Evolutionary conservation across 1,140 invertebrate species (phyloP).

Genomic region (Cydia fagiglandana): DNA sequence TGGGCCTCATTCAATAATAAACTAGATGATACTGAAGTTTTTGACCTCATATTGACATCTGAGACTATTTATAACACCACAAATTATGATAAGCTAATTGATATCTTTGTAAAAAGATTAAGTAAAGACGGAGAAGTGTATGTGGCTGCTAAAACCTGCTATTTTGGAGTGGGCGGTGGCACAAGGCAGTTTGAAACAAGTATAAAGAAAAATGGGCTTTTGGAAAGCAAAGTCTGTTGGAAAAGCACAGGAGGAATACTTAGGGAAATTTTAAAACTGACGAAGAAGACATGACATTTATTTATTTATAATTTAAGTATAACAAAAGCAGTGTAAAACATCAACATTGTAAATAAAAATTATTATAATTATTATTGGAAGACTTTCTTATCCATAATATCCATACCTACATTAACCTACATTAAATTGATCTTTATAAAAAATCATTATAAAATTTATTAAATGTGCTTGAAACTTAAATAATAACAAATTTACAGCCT

Average conservation of each 20-base stretch:
- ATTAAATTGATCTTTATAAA: not conserved
- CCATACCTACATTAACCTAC: not conserved
- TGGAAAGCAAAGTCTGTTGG: slow-evolving; percentile 81
- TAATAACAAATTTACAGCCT: too few relatives aligned
- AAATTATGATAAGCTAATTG: slow-evolving; percentile 87
- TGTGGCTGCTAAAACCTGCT: slow-evolving; percentile 91
- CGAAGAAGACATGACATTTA: slow-evolving; percentile 45
- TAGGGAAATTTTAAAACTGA: slow-evolving; percentile 81
- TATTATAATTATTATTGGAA: slow-evolving; percentile 41
- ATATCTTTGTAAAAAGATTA: slow-evolving; percentile 84
- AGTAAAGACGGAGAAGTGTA: slow-evolving; percentile 83
- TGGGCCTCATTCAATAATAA: slow-evolving; percentile 84
- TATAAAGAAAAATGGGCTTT: slow-evolving; percentile 78
- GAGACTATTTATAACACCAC: slow-evolving; percentile 94
- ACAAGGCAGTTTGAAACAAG: slow-evolving; percentile 85
- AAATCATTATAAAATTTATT: too few relatives aligned
- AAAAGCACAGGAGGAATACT: slow-evolving; percentile 80
- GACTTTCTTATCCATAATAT: slow-evolving; percentile 33
- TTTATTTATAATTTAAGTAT: slow-evolving; percentile 35
- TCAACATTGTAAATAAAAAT: slow-evolving; percentile 38
- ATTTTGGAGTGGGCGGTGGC: slow-evolving; percentile 95
- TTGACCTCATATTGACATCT: slow-evolving; percentile 91
- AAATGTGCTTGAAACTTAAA: too few relatives aligned
- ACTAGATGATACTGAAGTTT: slow-evolving; percentile 79
- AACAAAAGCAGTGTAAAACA: not conserved